A percentile compares a stretch with the other conserved stretches of the same genome.
phyloP scores from a whole-genome alignment of 1,140 invertebrate species.

The Schlechtendalia chinensis region DNA sequence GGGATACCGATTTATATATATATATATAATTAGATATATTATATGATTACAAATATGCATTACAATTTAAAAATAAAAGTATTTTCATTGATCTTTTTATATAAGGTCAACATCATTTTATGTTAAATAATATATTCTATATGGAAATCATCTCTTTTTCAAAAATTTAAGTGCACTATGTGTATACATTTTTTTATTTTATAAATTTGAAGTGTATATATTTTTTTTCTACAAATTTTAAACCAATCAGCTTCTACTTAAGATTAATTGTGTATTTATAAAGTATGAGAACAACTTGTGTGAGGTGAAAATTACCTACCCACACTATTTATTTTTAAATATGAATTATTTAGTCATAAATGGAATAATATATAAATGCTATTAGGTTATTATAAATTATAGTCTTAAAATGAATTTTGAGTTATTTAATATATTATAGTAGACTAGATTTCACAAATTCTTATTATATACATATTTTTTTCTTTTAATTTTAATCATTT shows the following conservation, averaged over 20 bases:
- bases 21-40: no score
- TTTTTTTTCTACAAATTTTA: conserved; percentile 5
- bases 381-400: background rate
- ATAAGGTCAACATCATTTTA: conserved; percentile 2
- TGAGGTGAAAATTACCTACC: background rate
- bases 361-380: background rate
- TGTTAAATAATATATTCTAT: background rate
- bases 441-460: background rate
- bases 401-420: conserved; percentile 7
- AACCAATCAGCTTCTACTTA: conserved; percentile 22
- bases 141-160: background rate
- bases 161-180: background rate
- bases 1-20: no score
- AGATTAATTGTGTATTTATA: background rate
- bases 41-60: background rate
- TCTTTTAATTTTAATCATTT: background rate
- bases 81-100: background rate
- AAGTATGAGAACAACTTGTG: background rate
- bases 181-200: background rate
- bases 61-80: background rate
- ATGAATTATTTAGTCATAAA: background rate
- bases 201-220: background rate
- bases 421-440: background rate
- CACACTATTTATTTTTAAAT: background rate
- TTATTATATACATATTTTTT: background rate